Evolutionary conservation across 2,888 invertebrate genomes (phyloP), one percentile per base, ranked within the genome.

Genomic region (Cinara cedri): DNA sequence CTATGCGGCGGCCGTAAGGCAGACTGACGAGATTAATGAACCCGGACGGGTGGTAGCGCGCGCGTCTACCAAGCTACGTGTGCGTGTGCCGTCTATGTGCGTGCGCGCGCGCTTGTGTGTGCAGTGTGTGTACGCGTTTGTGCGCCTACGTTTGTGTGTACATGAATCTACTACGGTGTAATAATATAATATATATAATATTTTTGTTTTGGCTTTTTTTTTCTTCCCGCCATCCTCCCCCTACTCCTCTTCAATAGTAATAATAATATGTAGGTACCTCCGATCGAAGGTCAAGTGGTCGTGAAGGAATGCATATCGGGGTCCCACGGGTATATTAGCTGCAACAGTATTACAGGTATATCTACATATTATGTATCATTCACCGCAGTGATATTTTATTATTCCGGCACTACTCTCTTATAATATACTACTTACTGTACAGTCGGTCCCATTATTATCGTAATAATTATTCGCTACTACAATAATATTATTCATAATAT

Each of bases 231-330:
- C 26, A 4, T 34, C 34, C 34, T 4, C 34, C 34, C 3, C 34
- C 34, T 3, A 3, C 34, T 34, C 34, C 34, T 34, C 34, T 6
- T 3, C 34, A 34, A 34, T 34, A 34, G 6, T 34, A 34, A 26
- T 24, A 26, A 51, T 21, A 66, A 24, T 60, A 46, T 16, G 71
- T 46, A 24, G 6, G 21, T 72, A 60, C 26, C 19, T 76, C 21
- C 34, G 19, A 60, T 60, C 60, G 78, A 78, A 78, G 78, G 78
- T 78, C 78, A 78, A 68, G 68, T n/a, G 34, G 9, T 60, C 78
- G 68, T 78, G 68, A 49, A 68, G 68, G 78, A 78, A 78, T 78
- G 78, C 60, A 70, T 44, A 44, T 51, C 11, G 34, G 57, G 57
- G 46, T 68, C 21, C 46, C 26, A 57, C 26, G 8, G 26, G 72